phyloP scores from a whole-genome alignment of 2,888 invertebrate species.

The Nectonema munidae region DNA sequence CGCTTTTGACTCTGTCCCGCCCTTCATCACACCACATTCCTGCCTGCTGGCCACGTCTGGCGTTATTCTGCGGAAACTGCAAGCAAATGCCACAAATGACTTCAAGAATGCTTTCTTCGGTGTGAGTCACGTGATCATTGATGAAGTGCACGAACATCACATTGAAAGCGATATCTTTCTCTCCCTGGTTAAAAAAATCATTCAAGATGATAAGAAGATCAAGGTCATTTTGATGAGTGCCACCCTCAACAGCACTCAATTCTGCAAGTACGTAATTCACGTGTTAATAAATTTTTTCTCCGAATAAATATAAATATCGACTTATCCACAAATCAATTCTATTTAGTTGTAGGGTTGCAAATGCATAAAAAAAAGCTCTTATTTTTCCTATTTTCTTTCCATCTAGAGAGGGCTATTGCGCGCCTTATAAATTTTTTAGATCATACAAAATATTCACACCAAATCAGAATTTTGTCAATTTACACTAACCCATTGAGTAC shows the following conservation, averaged over 20 bases:
- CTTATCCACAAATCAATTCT: no score
- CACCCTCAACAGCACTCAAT: slow-evolving; percentile 33
- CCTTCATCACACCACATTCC: slow-evolving; percentile 20
- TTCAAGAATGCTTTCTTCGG: slow-evolving; percentile 24
- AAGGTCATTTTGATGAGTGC: slow-evolving; percentile 40
- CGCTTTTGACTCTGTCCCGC: not conserved
- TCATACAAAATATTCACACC: no score
- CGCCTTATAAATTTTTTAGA: no score
- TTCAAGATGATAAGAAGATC: slow-evolving; percentile 28
- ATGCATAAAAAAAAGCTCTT: no score
- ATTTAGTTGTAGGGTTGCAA: no score
- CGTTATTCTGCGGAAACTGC: slow-evolving; percentile 25
- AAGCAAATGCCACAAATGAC: slow-evolving; percentile 18
- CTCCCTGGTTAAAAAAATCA: slow-evolving; percentile 28
- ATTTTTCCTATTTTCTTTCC: no score
- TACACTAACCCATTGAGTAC: no score
- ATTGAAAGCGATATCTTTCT: slow-evolving; percentile 35
- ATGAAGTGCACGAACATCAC: slow-evolving; percentile 40
- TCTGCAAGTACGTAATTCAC: slow-evolving; percentile 29
- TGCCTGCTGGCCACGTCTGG: slow-evolving; percentile 39
- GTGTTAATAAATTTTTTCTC: no score
- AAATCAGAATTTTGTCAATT: no score
- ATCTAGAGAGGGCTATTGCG: no score
- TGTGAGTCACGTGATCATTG: slow-evolving; percentile 35
- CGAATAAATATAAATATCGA: no score